Evolutionary conservation across 2,888 invertebrate species (phyloP), one percentile per base, ranked within the genome.

Genomic region (Malthinus flaveolus): DNA sequence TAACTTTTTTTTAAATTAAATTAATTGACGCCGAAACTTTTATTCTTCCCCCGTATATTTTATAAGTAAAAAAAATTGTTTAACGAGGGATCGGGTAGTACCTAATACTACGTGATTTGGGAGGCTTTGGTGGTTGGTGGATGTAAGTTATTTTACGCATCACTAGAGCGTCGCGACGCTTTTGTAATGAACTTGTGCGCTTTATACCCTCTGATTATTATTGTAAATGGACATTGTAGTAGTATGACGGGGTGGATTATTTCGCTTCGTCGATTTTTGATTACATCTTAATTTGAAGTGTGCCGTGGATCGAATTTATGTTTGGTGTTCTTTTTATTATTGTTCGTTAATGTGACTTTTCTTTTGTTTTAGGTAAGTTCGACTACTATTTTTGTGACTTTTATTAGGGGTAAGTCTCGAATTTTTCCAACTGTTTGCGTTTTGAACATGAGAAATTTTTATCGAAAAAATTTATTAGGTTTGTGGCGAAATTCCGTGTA

Each of bases 141-240:
- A 63, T 64, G 63, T 58, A 68, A 23, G 70, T 72, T 65, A 74
- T 75, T 75, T 73, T 73, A 74, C 69, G 75, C 72, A 60, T 67
- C 71, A 67, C 46, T 71, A 66, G 68, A 72, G 73, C 73, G 55
- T 37, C 48, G 56, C 56, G 56, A 56, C 56, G 60, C 56, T 48
- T 49, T 45, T 49, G 32, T 53, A 56, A 49, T 56, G 49, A 53
- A 53, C 48, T 48, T 15, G 31, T 34, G 33, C 36, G 36, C 33
- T 45, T 50, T 34, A n/a, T n/a, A 53, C 48, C 60, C 56, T 37
- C 39, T 13, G 23, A 23, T 23, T 36, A 54, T 46, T 54, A 59
- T 33, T 45, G 45, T 33, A 56, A 47, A 45, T 53, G 47, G 33
- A 45, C 50, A 33, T 35, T 37, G 45, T 35, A 49, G 58, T 35